Evolutionary conservation across 2,888 invertebrate genomes (phyloP).

Genomic region (Morpho helenor): DNA sequence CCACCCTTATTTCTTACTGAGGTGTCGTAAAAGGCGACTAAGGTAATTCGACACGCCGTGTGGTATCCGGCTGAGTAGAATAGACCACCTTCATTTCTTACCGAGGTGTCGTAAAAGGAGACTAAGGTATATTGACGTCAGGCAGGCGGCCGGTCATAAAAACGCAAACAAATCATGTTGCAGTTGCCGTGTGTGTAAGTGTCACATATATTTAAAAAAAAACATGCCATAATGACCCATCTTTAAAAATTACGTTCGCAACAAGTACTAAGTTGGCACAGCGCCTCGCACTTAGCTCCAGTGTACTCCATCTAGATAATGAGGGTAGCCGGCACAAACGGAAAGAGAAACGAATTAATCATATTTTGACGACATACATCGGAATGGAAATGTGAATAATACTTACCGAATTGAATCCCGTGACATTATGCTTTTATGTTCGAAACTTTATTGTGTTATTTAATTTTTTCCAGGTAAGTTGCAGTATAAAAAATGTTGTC

Average conservation of each 20-base stretch:
- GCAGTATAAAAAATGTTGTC: conserved; percentile 2
- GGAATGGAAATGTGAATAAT: background rate
- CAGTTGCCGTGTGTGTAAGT: background rate
- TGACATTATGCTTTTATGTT: too few relatives aligned
- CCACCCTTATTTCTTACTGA: too few relatives aligned
- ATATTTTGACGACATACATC: conserved; percentile 7
- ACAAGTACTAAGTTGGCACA: background rate
- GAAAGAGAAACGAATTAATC: conserved; percentile 9
- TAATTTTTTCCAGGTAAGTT: conserved; percentile 26
- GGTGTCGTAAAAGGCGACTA: too few relatives aligned
- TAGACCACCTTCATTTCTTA: too few relatives aligned
- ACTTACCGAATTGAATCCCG: background rate
- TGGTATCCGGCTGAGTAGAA: too few relatives aligned
- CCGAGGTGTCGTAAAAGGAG: too few relatives aligned
- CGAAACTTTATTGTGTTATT: too few relatives aligned
- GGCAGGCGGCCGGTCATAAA: too few relatives aligned
- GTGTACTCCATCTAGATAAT: conserved; percentile 13
- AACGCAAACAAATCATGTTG: too few relatives aligned
- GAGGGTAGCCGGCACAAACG: conserved; percentile 5
- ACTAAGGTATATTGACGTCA: too few relatives aligned
- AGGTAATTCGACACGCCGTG: too few relatives aligned
- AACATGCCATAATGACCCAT: background rate
- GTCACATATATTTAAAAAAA: background rate
- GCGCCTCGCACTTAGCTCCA: conserved; percentile 1
- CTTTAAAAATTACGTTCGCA: background rate